Evolutionary conservation across 2,888 invertebrate species (phyloP), one percentile per base, ranked within the genome.

Genomic region (Limulus polyphemus): DNA sequence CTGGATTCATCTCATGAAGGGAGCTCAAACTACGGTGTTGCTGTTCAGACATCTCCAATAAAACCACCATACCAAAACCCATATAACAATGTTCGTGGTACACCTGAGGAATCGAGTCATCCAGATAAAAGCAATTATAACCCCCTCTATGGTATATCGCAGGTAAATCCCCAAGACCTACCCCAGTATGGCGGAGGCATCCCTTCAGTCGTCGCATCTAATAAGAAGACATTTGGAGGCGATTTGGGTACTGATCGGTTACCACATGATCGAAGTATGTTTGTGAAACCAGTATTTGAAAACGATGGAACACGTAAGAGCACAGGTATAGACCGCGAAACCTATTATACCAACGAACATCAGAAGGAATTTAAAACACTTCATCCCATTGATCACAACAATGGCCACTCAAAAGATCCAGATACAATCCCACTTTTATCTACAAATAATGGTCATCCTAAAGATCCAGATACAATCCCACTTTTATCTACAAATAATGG

Each of bases 101-200:
- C 0, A 13, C 17, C 16, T 13, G 54, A 32, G n/a, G 11, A 54
- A 54, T 54, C 14, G 54, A 54, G 11, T 54, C 54, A 14, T 54
- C n/a, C 54, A 11, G 54, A 54, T 11, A 54, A 17, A 32, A 54
- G 17, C 54, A n/a, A n/a, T 9, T 14, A 11, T 16, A 13, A 54
- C 16, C 9, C 17, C 5, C 54, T 14, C 51, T 51, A 13, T n/a
- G 9, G n/a, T n/a, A 51, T 16, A 54, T n/a, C 13, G 1, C 32
- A 54, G 54, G 14, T 17, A 16, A 11, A 54, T 32, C 12, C 11
- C 32, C 54, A 54, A 32, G 10, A 54, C 54, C 66, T 63, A 47
- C 68, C 68, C 13, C 55, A 60, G 47, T 69, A 57, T 52, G 70
- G 68, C 17, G 70, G 70, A 59, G 69, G 70, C 7, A 65, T 69